Percentiles rank a stretch among this genome's conserved stretches.
phyloP scores from a whole-genome alignment of 2,888 invertebrate genomes.

The Aporophyla lueneburgensis region DNA sequence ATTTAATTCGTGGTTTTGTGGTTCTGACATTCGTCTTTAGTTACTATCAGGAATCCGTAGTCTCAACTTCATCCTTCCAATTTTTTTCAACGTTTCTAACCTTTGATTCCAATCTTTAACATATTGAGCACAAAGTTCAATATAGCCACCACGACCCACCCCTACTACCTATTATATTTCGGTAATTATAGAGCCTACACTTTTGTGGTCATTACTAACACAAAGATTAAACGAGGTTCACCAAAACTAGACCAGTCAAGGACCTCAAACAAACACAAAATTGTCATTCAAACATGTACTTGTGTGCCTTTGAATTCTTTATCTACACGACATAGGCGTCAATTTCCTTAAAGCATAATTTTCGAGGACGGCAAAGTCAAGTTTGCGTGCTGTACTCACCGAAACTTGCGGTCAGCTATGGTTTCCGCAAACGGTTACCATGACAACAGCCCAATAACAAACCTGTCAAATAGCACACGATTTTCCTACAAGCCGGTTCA shows the following conservation, averaged over 20 bases:
- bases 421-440: conserved; percentile 84
- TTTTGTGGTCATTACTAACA: conserved; percentile 60
- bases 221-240: conserved; percentile 68
- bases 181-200: conserved; percentile 56
- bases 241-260: conserved; percentile 80
- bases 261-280: conserved; percentile 68
- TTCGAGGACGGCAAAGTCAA: conserved; percentile 49
- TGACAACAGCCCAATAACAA: conserved; percentile 82
- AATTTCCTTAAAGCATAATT: conserved; percentile 46
- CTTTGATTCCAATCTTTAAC: conserved; percentile 37
- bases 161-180: conserved; percentile 40
- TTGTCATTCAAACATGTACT: conserved; percentile 42
- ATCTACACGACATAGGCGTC: conserved; percentile 61
- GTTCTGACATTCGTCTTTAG: background rate
- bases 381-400: conserved; percentile 69
- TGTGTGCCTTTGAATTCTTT: conserved; percentile 41
- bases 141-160: conserved; percentile 35
- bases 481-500: conserved; percentile 75
- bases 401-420: conserved; percentile 69
- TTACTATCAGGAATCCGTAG: background rate
- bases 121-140: conserved; percentile 59
- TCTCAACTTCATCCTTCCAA: background rate
- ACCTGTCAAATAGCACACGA: conserved; percentile 81
- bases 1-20: background rate
- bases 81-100: background rate